Evolutionary conservation across 2,113 vertebrate species (phyloP).

Genomic region (Gymnorhina tibicen): DNA sequence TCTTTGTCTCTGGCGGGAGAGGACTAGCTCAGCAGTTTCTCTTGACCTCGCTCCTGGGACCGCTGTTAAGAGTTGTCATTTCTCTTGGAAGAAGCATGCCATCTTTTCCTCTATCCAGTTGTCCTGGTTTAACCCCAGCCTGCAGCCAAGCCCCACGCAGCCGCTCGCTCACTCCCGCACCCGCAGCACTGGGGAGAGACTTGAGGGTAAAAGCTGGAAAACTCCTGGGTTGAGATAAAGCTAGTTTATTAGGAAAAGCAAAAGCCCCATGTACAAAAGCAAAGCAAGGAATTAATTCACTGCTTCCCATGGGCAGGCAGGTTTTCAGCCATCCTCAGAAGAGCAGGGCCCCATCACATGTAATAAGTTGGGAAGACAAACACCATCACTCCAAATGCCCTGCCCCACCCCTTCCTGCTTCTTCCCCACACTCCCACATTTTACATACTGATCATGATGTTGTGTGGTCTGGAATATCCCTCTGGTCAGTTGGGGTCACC

Average conservation of each 20-base stretch:
- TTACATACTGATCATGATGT: not conserved
- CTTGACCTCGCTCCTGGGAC: not conserved
- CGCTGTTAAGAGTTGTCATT: not conserved
- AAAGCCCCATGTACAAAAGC: too few relatives aligned
- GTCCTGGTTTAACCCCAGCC: not conserved
- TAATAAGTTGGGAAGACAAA: not conserved
- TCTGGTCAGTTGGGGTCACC: not conserved
- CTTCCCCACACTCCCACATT: rapidly evolving
- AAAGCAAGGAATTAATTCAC: not conserved
- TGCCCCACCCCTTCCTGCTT: not conserved
- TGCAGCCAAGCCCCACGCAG: not conserved
- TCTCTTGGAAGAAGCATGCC: not conserved
- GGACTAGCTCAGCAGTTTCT: not conserved
- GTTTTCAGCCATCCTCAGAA: not conserved
- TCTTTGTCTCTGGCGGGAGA: not conserved
- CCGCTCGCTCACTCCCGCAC: not conserved
- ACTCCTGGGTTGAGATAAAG: not conserved
- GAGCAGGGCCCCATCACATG: too few relatives aligned
- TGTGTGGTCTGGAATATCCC: not conserved
- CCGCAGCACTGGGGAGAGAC: not conserved
- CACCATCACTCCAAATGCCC: not conserved
- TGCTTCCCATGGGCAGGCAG: not conserved
- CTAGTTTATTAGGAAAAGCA: not conserved
- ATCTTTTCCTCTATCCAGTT: not conserved
- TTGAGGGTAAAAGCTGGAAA: not conserved